Percentiles rank a stretch among this genome's conserved stretches.
Conservation (phyloP, 1,140 invertebrate species). For the Scylla paramamosain region DNA sequence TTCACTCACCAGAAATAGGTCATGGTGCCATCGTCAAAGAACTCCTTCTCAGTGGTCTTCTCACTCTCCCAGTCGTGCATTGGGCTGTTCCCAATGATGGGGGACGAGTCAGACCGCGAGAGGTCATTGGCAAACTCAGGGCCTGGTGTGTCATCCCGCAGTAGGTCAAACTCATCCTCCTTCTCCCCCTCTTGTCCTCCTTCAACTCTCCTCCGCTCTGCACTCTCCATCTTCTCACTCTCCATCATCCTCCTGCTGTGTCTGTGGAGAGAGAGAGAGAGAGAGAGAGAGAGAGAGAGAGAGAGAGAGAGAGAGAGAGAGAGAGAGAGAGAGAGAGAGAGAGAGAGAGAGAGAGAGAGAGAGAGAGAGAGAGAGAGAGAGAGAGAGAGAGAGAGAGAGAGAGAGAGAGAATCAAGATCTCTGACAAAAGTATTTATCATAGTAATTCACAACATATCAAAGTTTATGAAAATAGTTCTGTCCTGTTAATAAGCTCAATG, state of each 20-base stretch:
- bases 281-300: conserved; percentile 32
- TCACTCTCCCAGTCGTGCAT: conserved; percentile 82
- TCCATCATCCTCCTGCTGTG: not conserved
- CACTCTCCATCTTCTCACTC: not conserved
- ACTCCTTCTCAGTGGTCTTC: conserved; percentile 80
- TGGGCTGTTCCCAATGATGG: conserved; percentile 66
- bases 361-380: not conserved
- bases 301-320: conserved; percentile 47
- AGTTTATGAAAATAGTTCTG: too few relatives aligned
- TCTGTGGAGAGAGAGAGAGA: not conserved
- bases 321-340: conserved; percentile 45
- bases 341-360: not conserved
- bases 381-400: too few relatives aligned
- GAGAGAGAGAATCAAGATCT: too few relatives aligned
- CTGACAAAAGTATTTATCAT: too few relatives aligned
- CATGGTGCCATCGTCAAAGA: conserved; percentile 83
- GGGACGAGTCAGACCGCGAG: conserved; percentile 39
- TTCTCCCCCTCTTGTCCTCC: not conserved
- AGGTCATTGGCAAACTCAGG: conserved; percentile 46
- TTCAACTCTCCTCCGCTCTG: not conserved
- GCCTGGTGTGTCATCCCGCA: not conserved
- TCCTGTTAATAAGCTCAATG: too few relatives aligned
- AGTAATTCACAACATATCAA: too few relatives aligned
- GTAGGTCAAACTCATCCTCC: not conserved
- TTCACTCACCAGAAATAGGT: conserved; percentile 82